Conservation (phyloP, 2,888 invertebrate genomes). For the Drosophila borborema region DNA sequence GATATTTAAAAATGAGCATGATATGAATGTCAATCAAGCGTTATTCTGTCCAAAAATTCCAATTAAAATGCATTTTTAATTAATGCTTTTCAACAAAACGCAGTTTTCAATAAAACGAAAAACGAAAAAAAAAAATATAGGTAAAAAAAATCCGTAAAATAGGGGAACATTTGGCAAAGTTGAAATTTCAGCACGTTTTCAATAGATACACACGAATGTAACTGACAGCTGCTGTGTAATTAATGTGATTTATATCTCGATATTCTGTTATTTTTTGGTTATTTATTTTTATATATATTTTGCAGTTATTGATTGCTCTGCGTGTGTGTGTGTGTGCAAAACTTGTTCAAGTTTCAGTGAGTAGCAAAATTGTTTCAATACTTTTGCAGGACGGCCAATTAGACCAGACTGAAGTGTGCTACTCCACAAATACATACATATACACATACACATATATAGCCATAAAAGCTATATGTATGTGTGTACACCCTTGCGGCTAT, state of each 20-base stretch:
- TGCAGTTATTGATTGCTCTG: slow-evolving; percentile 25
- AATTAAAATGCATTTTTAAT: slow-evolving; percentile 8
- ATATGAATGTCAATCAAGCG: background rate
- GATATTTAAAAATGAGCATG: background rate
- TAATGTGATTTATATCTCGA: slow-evolving; percentile 48
- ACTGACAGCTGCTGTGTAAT: slow-evolving; percentile 45
- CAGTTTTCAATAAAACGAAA: slow-evolving; percentile 21
- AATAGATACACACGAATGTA: slow-evolving; percentile 29
- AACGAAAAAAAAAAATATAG: background rate
- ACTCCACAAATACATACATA: background rate
- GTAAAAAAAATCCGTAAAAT: background rate
- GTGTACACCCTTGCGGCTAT: slow-evolving; percentile 44
- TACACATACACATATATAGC: background rate
- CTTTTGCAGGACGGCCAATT: slow-evolving; percentile 43
- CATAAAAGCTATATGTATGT: background rate
- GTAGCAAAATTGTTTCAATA: slow-evolving; percentile 31
- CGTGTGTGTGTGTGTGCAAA: slow-evolving; percentile 14
- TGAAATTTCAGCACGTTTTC: slow-evolving; percentile 35
- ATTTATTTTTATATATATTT: slow-evolving; percentile 5
- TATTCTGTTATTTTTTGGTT: slow-evolving; percentile 4
- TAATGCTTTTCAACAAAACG: slow-evolving; percentile 14
- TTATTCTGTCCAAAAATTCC: background rate
- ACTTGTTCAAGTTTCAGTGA: slow-evolving; percentile 47
- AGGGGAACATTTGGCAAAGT: slow-evolving; percentile 13
- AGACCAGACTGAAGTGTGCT: slow-evolving; percentile 14